Percentiles rank a stretch among this genome's conserved stretches.
Conservation (phyloP, 1,140 invertebrate genomes). For the Epicauta chinensis region DNA sequence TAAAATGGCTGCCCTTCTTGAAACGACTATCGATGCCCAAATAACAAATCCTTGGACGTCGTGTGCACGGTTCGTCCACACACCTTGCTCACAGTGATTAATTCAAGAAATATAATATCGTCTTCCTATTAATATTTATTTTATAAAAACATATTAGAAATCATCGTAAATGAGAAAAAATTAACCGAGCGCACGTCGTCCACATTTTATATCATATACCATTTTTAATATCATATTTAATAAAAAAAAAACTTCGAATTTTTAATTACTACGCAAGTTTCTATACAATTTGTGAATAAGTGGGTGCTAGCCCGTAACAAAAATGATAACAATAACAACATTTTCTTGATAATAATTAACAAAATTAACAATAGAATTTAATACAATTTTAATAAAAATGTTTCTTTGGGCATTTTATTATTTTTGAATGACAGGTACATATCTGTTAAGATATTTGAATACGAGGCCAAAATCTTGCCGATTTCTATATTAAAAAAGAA, state of each 20-base stretch:
- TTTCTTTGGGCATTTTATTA: constrained; percentile 38
- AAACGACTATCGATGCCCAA: constrained; percentile 4
- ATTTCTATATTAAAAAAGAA: no score
- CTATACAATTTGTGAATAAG: constrained; percentile 29
- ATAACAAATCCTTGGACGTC: constrained; percentile 15
- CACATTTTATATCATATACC: constrained; percentile 40
- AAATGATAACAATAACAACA: constrained; percentile 37
- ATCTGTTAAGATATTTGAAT: constrained; percentile 11
- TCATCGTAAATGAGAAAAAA: constrained; percentile 14
- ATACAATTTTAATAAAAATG: constrained; percentile 39
- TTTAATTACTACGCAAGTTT: constrained; percentile 35
- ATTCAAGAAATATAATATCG: constrained; percentile 18
- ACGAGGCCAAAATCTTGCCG: constrained; percentile 5
- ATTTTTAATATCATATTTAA: constrained; percentile 41
- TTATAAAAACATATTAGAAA: constrained; percentile 14
- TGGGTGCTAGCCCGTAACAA: constrained; percentile 20
- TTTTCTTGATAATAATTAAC: constrained; percentile 35
- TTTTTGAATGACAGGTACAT: constrained; percentile 18
- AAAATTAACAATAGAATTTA: constrained; percentile 37
- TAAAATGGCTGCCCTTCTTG: constrained; percentile 3
- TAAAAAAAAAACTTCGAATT: constrained; percentile 37
- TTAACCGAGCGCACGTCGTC: constrained; percentile 25
- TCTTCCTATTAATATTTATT: constrained; percentile 27
- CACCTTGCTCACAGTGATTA: constrained; percentile 13
- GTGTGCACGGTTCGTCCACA: constrained; percentile 15